A percentile compares a stretch with the other conserved stretches of the same genome.
phyloP scores from a whole-genome alignment of 2,797 vertebrate genomes.

The Halcyon badia region DNA sequence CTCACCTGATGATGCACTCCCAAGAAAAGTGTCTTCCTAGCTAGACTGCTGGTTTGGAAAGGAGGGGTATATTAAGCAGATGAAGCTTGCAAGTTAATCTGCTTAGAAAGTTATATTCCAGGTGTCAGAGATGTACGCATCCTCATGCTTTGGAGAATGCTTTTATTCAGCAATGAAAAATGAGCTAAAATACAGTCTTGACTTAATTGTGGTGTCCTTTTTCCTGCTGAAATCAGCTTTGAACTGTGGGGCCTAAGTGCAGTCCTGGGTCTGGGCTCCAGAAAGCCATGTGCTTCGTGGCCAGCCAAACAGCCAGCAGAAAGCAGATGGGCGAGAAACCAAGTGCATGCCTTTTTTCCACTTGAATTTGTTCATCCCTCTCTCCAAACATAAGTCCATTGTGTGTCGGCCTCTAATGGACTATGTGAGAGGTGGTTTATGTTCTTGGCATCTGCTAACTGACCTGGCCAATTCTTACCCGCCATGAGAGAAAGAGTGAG shows the following conservation, averaged over 20 bases:
- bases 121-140: neutral
- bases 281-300: neutral
- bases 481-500: accelerated
- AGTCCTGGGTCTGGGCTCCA: neutral
- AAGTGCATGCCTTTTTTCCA: neutral
- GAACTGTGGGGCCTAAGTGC: neutral
- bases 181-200: neutral
- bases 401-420: neutral
- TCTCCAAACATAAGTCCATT: constrained; percentile 20
- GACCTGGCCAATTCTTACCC: neutral
- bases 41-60: neutral
- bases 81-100: neutral
- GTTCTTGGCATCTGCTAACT: constrained; percentile 10
- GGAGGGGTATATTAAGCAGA: neutral
- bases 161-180: neutral
- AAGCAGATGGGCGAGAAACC: constrained; percentile 35
- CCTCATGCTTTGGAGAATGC: neutral
- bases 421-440: neutral
- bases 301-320: neutral
- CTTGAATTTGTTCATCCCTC: constrained; percentile 27
- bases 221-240: neutral
- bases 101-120: neutral
- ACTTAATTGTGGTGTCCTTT: neutral
- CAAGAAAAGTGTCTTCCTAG: neutral
- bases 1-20: neutral